phyloP scores from a whole-genome alignment of 2,888 invertebrate species.

The Spilosoma lubricipeda region DNA sequence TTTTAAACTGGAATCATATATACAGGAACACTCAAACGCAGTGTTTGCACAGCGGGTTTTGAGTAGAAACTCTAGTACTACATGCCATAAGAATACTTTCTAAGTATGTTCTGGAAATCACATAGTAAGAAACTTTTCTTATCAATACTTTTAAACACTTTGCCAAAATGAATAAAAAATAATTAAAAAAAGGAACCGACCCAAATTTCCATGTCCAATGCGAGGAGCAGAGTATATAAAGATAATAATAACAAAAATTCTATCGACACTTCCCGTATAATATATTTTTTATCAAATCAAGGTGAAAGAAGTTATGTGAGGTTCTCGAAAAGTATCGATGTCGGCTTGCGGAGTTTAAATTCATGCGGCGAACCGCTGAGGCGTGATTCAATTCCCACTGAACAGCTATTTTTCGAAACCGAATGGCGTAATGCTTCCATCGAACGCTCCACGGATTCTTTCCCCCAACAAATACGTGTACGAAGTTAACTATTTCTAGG shows the following conservation, averaged over 20 bases:
- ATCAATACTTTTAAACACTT: not conserved
- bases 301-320: conserved; percentile 36
- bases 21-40: not conserved
- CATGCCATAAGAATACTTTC: not conserved
- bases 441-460: conserved; percentile 32
- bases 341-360: conserved; percentile 45
- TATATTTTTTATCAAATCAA: conserved; percentile 42
- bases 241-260: not conserved
- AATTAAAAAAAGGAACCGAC: not conserved
- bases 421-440: conserved; percentile 18
- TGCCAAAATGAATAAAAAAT: not conserved
- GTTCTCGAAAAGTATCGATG: conserved; percentile 39
- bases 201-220: too few species aligned
- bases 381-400: conserved; percentile 54
- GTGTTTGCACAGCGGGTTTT: conserved; percentile 1
- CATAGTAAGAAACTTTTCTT: too few species aligned
- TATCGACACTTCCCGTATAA: conserved; percentile 16
- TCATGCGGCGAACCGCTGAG: conserved; percentile 41
- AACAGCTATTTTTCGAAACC: conserved; percentile 32
- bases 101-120: not conserved
- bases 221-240: not conserved
- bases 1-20: not conserved
- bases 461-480: conserved; percentile 24
- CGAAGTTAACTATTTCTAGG: conserved; percentile 12
- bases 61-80: not conserved